These are phyloP conservation scores for Clivina fossor DNA, from an alignment of 2,888 invertebrate species.

Conservation along the genomic window DNA sequence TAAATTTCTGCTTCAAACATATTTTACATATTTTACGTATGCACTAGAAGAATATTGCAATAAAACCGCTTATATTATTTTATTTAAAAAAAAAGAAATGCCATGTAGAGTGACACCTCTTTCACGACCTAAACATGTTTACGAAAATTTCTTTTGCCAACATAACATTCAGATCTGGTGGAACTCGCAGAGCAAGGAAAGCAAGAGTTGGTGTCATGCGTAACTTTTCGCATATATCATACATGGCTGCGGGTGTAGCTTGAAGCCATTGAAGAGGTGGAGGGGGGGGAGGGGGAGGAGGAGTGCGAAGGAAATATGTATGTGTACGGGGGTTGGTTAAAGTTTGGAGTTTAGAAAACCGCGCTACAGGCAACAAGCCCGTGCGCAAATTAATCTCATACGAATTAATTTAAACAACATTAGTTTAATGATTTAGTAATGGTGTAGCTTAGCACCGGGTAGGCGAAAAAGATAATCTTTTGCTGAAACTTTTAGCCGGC, in stretches of 20 bases:
- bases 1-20: too few relatives aligned
- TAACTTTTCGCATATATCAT: constrained; percentile 28
- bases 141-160: constrained; percentile 11
- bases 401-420: constrained; percentile 33
- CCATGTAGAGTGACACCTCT: too few relatives aligned
- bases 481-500: constrained; percentile 1
- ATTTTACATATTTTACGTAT: too few relatives aligned
- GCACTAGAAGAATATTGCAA: too few relatives aligned
- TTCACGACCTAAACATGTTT: constrained; percentile 21
- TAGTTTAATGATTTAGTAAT: constrained; percentile 34
- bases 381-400: constrained; percentile 29
- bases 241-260: constrained; percentile 6
- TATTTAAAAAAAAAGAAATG: too few relatives aligned
- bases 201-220: neutral
- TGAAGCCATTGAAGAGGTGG: constrained; percentile 1
- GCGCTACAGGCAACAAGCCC: constrained; percentile 17
- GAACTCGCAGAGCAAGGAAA: too few relatives aligned
- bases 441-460: neutral
- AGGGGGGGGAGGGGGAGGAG: neutral
- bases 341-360: constrained; percentile 25
- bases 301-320: constrained; percentile 1
- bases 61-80: too few relatives aligned
- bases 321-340: constrained; percentile 15
- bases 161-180: constrained; percentile 3
- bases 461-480: constrained; percentile 6